Evolutionary conservation across 2,797 vertebrate species (phyloP), one percentile per base, ranked within the genome.

Genomic region (Serranus cabrilla): DNA sequence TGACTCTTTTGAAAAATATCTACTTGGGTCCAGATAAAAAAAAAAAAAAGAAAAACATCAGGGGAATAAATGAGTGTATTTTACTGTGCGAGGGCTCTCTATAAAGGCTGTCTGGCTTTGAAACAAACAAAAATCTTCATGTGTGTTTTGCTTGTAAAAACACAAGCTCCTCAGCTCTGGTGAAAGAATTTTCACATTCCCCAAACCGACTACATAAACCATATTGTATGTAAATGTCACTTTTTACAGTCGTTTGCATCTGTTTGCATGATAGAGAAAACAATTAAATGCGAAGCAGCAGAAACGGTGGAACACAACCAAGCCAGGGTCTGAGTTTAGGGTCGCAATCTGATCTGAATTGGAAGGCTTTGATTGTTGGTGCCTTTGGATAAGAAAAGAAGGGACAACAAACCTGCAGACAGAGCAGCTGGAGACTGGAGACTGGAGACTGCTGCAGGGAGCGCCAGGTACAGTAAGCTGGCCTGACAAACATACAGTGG

Each of bases 141-240:
- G 66, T 74, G 67, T 72, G 72, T 80, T 74, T 63, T 67, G 21
- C 81, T 84, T 63, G 69, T 82, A 42, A 86, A 86, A 80, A 50
- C 55, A 68, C 1, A 34, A 80, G 47, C 60, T 31, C 40, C 21
- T 17, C 18, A 56, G 27, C 21, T 62, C 43, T 56, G 70, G 14
- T 74, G 58, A 71, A 82, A 65, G 49, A 63, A 65, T 76, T 73
- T 58, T 66, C 78, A 66, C 77, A 37, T 82, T 84, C 71, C 76
- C 47, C 62, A 74, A 13, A 67, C 1, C 46, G 11, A 25, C 71
- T 13, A 63, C 57, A 76, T 52, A 77, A 6, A 78, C 58, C 61
- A 39, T 10, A 58, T 51, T 49, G 67, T 78, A 80, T 84, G 81
- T 71, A 77, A 87, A 87, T 83, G 56, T 64, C 65, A 65, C 27